Percentiles rank a stretch among this genome's conserved stretches.
phyloP scores from a whole-genome alignment of 1,140 invertebrate genomes.

The Cydia splendana region DNA sequence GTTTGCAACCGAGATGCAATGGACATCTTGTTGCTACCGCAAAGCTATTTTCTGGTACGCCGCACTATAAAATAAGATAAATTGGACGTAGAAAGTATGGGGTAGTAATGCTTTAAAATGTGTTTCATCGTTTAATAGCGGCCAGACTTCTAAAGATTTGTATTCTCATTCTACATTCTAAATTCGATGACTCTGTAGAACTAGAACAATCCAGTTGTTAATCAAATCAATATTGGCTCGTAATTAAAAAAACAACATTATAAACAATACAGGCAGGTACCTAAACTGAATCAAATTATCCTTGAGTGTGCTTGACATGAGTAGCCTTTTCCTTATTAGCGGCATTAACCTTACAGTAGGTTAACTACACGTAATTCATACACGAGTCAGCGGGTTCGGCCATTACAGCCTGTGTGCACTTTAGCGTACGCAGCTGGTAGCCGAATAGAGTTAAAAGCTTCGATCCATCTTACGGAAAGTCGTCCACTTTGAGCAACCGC shows the following conservation, averaged over 20 bases:
- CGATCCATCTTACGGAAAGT: conserved; percentile 65
- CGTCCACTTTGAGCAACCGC: conserved; percentile 60
- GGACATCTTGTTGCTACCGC: conserved; percentile 7
- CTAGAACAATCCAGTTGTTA: not conserved
- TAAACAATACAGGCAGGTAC: not conserved
- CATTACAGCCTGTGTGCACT: conserved; percentile 53
- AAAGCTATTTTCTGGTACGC: conserved; percentile 20
- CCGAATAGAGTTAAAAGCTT: conserved; percentile 70
- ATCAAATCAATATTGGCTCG: no score
- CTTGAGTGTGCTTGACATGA: not conserved
- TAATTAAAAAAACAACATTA: no score
- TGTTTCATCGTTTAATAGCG: not conserved
- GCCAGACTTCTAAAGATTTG: not conserved
- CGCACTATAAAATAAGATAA: conserved; percentile 27
- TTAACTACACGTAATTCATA: conserved; percentile 20
- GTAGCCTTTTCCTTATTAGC: not conserved
- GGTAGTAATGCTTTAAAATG: not conserved
- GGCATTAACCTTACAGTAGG: not conserved
- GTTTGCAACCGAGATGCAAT: conserved; percentile 5
- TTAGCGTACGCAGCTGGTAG: conserved; percentile 57
- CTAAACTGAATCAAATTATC: not conserved
- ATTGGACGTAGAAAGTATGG: conserved; percentile 5
- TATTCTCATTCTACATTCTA: not conserved
- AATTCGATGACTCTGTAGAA: not conserved
- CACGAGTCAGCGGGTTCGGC: conserved; percentile 45